These are phyloP conservation scores for Onychostoma macrolepis DNA, from an alignment of 2,113 vertebrate genomes.

Conservation along the genomic window DNA sequence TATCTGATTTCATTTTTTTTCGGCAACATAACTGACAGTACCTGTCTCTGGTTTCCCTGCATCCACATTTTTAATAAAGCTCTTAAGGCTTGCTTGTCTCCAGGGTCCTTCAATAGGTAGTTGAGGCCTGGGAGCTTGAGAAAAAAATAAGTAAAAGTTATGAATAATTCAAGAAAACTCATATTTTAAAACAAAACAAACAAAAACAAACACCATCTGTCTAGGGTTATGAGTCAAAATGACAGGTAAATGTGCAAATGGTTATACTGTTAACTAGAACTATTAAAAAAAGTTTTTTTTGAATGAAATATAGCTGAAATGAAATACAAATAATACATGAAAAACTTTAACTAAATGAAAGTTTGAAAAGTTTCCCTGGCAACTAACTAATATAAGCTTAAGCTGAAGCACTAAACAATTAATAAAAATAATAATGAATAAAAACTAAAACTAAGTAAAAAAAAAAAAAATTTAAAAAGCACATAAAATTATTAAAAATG, in stretches of 20 bases:
- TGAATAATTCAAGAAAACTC: background rate
- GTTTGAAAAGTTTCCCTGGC: background rate
- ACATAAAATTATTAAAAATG: background rate
- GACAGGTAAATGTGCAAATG: background rate
- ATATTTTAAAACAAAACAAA: background rate
- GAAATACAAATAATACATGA: background rate
- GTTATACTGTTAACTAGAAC: background rate
- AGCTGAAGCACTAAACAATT: background rate
- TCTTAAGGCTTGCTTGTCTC: constrained; percentile 75
- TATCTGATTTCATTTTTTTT: background rate
- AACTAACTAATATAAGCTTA: background rate
- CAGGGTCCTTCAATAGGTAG: constrained; percentile 77
- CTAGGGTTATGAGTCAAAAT: background rate
- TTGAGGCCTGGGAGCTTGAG: constrained; percentile 71
- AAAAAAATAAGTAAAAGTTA: background rate
- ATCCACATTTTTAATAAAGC: constrained; percentile 76
- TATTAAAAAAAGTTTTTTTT: background rate
- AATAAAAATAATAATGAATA: no score
- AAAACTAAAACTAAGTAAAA: background rate
- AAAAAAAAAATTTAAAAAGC: background rate
- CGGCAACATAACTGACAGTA: constrained; percentile 39
- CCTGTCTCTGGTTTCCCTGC: constrained; percentile 73
- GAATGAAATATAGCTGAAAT: background rate
- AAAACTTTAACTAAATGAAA: background rate
- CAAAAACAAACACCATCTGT: background rate